Evolutionary conservation across 1,140 invertebrate genomes (phyloP), one percentile per base, ranked within the genome.

Genomic region (Nomia melanderi): DNA sequence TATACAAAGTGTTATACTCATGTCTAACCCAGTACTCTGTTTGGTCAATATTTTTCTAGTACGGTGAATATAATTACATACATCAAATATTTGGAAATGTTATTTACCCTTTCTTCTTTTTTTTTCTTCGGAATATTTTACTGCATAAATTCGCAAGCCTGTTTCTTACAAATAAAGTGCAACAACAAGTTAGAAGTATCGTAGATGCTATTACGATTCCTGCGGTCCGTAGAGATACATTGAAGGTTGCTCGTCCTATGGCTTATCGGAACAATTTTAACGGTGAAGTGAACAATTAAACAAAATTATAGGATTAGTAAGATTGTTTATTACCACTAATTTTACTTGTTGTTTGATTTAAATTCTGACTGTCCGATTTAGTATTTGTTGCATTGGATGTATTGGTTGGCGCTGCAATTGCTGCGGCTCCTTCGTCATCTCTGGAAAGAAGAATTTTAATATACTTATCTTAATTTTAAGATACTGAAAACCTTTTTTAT

Each of bases 171-270:
- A 78, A 81, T 4, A 92, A 62, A 27, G 89, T 80, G 29, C 90
- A 91, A 31, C 87, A 90, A 56, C 90, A 91, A 50, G 83, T 88
- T 20, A 89, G 8, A 23, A 89, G 47, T 54, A 88, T 62, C 25
- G 39, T 70, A 0, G 69, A 31, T 25, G 87, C 44, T 54, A 85
- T 12, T 33, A 86, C 75, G 11, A 87, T 63, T 12, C 71, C 62
- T 12, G 25, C 59, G 12, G 78, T 69, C 33, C 65, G 11, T 27
- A 85, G 2, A 2, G 85, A 77, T n/a, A 86, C 1, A 33, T 50
- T 81, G n/a, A 83, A 25, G 5, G 25, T 17, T 1, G 59, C 66
- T 20, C 17, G 12, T 23, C 31, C 71, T 79, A 53, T 17, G n/a
- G 39, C 50, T 25, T 12, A 41, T 27, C 14, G 17, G 36, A 62